Evolutionary conservation across 2,888 invertebrate species (phyloP).

Genomic region (Diabrotica balteata): DNA sequence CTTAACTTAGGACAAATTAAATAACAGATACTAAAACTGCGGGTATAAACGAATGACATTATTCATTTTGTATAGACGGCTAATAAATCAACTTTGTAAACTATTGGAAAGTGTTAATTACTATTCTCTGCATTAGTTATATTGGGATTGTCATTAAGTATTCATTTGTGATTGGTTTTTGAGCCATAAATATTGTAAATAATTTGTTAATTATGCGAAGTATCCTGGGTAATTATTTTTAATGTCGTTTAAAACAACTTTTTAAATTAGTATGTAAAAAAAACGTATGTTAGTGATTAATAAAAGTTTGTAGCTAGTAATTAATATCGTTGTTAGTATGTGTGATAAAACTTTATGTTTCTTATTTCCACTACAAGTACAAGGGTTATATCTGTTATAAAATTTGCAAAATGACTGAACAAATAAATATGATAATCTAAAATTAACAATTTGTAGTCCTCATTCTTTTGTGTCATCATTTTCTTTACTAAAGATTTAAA

Average conservation of each 20-base stretch:
- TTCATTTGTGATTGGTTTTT: conserved; percentile 22
- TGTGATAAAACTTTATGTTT: too few relatives aligned
- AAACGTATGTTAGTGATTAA: conserved; percentile 3
- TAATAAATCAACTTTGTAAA: conserved; percentile 37
- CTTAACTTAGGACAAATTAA: conserved; percentile 34
- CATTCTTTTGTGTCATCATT: too few relatives aligned
- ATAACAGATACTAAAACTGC: conserved; percentile 30
- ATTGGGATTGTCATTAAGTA: conserved; percentile 33
- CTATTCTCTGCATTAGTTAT: conserved; percentile 34
- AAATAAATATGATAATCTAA: too few relatives aligned
- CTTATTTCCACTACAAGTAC: too few relatives aligned
- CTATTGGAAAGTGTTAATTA: conserved; percentile 41
- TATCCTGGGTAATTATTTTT: conserved; percentile 29
- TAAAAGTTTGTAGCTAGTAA: neutral
- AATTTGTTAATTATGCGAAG: conserved; percentile 33
- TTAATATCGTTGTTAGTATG: neutral
- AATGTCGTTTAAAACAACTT: conserved; percentile 22
- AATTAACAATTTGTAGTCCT: too few relatives aligned
- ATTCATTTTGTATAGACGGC: conserved; percentile 31
- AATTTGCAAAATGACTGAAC: too few relatives aligned
- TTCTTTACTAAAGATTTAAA: too few relatives aligned
- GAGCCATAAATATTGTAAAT: conserved; percentile 22
- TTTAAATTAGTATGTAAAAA: conserved; percentile 14
- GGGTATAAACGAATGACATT: conserved; percentile 34
- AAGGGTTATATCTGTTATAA: too few relatives aligned